Evolutionary conservation across 2,113 vertebrate species (phyloP).

Genomic region (Pelobates fuscus): DNA sequence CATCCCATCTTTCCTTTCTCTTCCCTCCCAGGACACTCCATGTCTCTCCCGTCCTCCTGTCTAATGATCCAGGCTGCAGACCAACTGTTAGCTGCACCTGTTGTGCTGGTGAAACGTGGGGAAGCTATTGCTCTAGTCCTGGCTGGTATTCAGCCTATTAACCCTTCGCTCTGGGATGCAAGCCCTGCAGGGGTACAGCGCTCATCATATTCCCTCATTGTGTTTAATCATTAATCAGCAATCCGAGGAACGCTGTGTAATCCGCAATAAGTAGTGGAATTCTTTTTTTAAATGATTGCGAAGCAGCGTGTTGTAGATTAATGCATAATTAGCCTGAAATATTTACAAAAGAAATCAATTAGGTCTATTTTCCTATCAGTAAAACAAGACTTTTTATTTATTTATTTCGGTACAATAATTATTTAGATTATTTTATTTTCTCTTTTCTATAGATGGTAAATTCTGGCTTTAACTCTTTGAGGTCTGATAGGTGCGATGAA

Average conservation of each 20-base stretch:
- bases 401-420: constrained; percentile 15
- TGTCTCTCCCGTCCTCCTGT: constrained; percentile 9
- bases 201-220: not conserved
- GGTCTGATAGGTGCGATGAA: no score
- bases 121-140: not conserved
- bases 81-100: constrained; percentile 45
- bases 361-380: constrained; percentile 19
- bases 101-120: constrained; percentile 4
- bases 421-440: constrained; percentile 14
- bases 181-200: not conserved
- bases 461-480: no score
- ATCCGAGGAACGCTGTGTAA: constrained; percentile 21
- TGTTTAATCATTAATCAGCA: constrained; percentile 21
- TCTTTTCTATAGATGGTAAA: no score
- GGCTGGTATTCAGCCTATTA: not conserved
- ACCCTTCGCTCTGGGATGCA: not conserved
- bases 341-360: constrained; percentile 37
- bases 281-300: constrained; percentile 25
- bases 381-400: not conserved
- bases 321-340: constrained; percentile 32
- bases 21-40: not conserved
- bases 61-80: constrained; percentile 30
- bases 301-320: constrained; percentile 29
- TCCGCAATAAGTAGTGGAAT: constrained; percentile 23
- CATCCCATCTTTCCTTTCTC: constrained; percentile 6